A percentile compares a stretch with the other conserved stretches of the same genome.
These are phyloP conservation scores for Sinotaia quadrata DNA, from an alignment of 2,888 invertebrate species.

Conservation along the genomic window DNA sequence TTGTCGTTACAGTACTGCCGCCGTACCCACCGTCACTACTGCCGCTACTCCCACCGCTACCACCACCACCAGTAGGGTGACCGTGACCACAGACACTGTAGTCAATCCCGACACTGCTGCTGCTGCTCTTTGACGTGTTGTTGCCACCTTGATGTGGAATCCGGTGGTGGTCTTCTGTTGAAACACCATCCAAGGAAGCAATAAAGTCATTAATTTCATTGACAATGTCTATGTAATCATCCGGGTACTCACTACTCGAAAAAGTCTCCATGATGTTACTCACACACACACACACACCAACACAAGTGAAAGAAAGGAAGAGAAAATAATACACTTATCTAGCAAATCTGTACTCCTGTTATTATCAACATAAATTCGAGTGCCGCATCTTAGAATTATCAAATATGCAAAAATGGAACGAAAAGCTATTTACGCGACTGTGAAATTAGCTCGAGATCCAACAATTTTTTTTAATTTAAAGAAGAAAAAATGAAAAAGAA, in stretches of 20 bases:
- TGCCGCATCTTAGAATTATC: too few species aligned
- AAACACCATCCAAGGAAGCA: constrained; percentile 52
- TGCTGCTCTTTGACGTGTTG: not conserved
- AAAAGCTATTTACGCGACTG: too few species aligned
- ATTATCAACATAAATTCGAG: not conserved
- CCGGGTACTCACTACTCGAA: constrained; percentile 46
- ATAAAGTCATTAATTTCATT: constrained; percentile 65
- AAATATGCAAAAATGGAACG: too few species aligned
- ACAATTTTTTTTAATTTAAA: too few species aligned
- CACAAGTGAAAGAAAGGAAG: too few species aligned
- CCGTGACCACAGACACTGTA: constrained; percentile 26
- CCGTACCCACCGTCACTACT: constrained; percentile 34
- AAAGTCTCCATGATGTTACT: not conserved
- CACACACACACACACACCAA: not conserved
- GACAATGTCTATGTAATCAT: constrained; percentile 62
- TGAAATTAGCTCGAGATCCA: too few species aligned
- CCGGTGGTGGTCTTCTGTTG: constrained; percentile 45
- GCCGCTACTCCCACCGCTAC: constrained; percentile 25
- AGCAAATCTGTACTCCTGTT: not conserved
- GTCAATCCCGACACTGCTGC: constrained; percentile 8
- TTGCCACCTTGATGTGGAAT: not conserved
- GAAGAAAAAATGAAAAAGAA: too few species aligned
- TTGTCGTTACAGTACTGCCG: constrained; percentile 15
- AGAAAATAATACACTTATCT: too few species aligned
- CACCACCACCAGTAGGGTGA: constrained; percentile 20